A percentile compares a stretch with the other conserved stretches of the same genome.
Conservation (phyloP, 2,888 invertebrate genomes). For the Pseudococcus longispinus region DNA sequence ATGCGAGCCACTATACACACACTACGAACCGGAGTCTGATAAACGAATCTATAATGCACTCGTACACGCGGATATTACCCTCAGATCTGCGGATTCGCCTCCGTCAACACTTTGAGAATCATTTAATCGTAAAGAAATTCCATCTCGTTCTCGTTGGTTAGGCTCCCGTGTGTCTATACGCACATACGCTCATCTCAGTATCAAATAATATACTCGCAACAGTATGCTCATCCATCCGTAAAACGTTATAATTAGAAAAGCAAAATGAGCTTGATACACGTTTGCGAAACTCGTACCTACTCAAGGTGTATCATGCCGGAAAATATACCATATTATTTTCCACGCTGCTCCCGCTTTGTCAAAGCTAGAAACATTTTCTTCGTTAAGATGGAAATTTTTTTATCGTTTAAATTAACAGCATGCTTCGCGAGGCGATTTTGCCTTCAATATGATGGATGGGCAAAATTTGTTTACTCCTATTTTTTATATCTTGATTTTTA, state of each 20-base stretch:
- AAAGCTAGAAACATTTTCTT: background rate
- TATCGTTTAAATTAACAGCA: background rate
- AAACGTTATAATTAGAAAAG: slow-evolving; percentile 18
- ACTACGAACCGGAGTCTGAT: background rate
- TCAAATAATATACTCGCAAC: background rate
- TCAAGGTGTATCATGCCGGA: background rate
- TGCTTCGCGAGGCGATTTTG: background rate
- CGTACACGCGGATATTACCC: background rate
- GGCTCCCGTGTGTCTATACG: background rate
- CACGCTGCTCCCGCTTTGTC: background rate
- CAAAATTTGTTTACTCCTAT: no score
- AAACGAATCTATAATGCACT: background rate
- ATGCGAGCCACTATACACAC: background rate
- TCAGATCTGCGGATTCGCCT: background rate
- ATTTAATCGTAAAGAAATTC: background rate
- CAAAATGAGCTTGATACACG: background rate
- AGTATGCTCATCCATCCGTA: background rate
- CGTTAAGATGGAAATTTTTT: background rate
- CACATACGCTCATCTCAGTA: background rate
- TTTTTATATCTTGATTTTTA: no score
- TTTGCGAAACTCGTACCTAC: background rate
- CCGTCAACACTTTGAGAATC: background rate
- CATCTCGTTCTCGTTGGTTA: background rate
- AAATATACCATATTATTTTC: background rate
- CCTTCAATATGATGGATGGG: no score